Evolutionary conservation across 2,113 vertebrate genomes (phyloP), one percentile per base, ranked within the genome.

Genomic region (Spizaetus ornatus): DNA sequence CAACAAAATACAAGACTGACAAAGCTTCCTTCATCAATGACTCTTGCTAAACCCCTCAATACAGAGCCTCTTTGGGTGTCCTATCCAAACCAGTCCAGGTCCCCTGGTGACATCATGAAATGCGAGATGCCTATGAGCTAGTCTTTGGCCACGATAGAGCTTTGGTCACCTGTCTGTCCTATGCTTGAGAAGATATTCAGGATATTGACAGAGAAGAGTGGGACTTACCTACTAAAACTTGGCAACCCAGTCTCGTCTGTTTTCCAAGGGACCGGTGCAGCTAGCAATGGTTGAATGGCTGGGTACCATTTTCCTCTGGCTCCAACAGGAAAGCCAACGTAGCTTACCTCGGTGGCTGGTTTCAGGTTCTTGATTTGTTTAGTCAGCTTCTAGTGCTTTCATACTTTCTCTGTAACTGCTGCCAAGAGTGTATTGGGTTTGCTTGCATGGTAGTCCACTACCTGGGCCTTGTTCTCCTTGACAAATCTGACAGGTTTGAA

Each of bases 151-250:
- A 27, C 0, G 0, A 21, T 8, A 7, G 61, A 63, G 74, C 58
- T 80, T 59, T 95, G 89, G 89, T 76, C 86, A 95, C 93, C 80
- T 93, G 83, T 86, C 71, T 86, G 79, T 81, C 55, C 63, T 62
- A 0, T 58, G 72, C 91, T 76, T 67, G 65, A 67, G 65, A 56
- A 84, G 59, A 31, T 29, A 86, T 38, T 45, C 55, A 50, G 81
- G 80, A 71, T 80, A 84, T 69, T 90, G 89, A 76, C 66, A 82
- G 81, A 73, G 67, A 34, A 67, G 73, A 82, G 84, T 43, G 70
- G 56, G 47, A 74, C 56, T 89, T 91, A 36, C 0, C 65, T 91
- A 13, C 43, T 25, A 16, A 79, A 72, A 71, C 70, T 72, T 89
- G 91, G 89, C 93, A 91, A 8, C 6, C 11, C 69, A 19, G 27